These are phyloP conservation scores for Sparidentex hasta DNA, from an alignment of 2,797 vertebrate genomes.

Conservation along the genomic window DNA sequence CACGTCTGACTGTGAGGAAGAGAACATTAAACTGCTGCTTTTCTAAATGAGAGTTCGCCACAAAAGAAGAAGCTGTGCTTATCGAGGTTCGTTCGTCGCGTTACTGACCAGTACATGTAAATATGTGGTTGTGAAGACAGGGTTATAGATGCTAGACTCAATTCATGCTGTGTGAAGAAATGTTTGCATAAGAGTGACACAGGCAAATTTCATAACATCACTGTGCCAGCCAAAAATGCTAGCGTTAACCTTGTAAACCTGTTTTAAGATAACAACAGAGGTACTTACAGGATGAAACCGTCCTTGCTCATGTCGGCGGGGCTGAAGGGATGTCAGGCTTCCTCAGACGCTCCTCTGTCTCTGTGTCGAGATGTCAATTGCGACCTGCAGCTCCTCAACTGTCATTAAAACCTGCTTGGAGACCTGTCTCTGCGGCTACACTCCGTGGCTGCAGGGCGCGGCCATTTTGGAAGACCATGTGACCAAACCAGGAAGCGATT, in stretches of 20 bases:
- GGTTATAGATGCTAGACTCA: not conserved
- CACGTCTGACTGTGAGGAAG: rapidly evolving
- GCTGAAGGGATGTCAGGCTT: not conserved
- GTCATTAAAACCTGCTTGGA: slow-evolving; percentile 24
- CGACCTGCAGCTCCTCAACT: slow-evolving; percentile 42
- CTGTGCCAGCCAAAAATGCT: not conserved
- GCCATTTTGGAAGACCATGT: slow-evolving; percentile 82
- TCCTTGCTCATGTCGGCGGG: slow-evolving; percentile 78
- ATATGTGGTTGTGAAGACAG: rapidly evolving
- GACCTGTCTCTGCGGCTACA: not conserved
- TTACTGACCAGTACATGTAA: rapidly evolving
- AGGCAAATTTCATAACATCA: slow-evolving; percentile 12
- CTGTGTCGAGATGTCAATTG: slow-evolving; percentile 1
- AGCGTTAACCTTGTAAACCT: rapidly evolving
- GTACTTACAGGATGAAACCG: slow-evolving; percentile 81
- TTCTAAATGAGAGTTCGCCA: not conserved
- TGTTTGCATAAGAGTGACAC: slow-evolving; percentile 48
- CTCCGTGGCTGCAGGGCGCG: slow-evolving; percentile 38
- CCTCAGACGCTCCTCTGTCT: slow-evolving; percentile 18
- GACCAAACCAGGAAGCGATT: slow-evolving; percentile 61
- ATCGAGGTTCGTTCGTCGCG: rapidly evolving
- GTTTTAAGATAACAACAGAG: not conserved
- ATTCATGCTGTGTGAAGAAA: not conserved
- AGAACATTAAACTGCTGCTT: not conserved
- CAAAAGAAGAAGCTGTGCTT: rapidly evolving